Evolutionary conservation across 1,140 invertebrate genomes (phyloP), one percentile per base, ranked within the genome.

Genomic region (Eubasilissa regina): DNA sequence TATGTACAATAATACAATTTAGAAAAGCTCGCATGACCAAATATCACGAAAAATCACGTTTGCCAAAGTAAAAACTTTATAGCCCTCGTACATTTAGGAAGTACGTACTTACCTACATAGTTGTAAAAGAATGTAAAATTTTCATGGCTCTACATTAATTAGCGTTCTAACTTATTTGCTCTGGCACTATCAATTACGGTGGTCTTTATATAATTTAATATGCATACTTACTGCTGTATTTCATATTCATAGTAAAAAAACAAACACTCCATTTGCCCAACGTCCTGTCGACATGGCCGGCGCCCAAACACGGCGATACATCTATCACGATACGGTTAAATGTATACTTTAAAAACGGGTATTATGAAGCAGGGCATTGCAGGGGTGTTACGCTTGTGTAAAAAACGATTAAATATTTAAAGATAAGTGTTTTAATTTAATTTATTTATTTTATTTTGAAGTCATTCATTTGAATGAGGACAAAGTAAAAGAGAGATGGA

Each of bases 181-280:
- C 6, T 47, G 6, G 45, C 44, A 17, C 64, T 35, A 68, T 68
- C 44, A 68, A 68, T 68, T 68, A 68, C 17, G 43, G 64, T 15
- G n/a, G 64, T 15, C 17, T 68, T 64, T 64, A 64, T 35, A 21
- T 73, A 51, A 73, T 55, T 53, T n/a, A 73, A 55, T 73, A 73
- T 44, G 43, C 56, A 47, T 51, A 35, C 25, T 3, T 35, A 64
- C 58, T 74, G 73, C 51, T 77, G 76, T 77, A 80, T 80, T 80
- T 80, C 43, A 58, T 17, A 74, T 80, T 80, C 25, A 35, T 35
- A 35, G 25, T 17, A 21, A 55, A 74, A 47, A 77, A 77, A 77
- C 75, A 66, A 80, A 77, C 79, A 68, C 77, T 80, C 55, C 68
- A 80, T 80, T 80, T 56, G 19, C 6, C 47, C 21, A 55, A n/a